Conservation (phyloP, 1,140 invertebrate genomes). For the Papilio xuthus region DNA sequence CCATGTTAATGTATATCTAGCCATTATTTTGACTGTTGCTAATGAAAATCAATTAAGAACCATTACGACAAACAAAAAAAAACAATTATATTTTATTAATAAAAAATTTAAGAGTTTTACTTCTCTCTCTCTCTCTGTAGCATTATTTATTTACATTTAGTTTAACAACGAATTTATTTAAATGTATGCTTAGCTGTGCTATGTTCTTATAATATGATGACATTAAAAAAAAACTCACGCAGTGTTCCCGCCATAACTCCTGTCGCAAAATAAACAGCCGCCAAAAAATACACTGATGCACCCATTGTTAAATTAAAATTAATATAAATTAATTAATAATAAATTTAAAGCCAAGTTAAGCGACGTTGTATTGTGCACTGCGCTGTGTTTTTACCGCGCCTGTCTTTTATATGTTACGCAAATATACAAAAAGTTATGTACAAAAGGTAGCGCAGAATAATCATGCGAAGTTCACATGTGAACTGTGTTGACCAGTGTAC, state of each 20-base stretch:
- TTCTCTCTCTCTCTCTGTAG: too few relatives aligned
- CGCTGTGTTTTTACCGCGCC: conserved; percentile 4
- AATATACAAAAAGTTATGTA: conserved; percentile 18
- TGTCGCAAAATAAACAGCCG: conserved; percentile 18
- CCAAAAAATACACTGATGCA: conserved; percentile 42
- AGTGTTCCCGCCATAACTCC: conserved; percentile 3
- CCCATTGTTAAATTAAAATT: conserved; percentile 40
- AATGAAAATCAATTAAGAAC: too few relatives aligned
- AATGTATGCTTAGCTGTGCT: background rate
- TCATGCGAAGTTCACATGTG: background rate
- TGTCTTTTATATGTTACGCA: conserved; percentile 31
- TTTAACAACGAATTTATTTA: background rate
- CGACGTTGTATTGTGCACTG: background rate
- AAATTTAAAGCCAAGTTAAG: conserved; percentile 3
- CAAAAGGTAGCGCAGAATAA: background rate
- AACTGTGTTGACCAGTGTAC: background rate
- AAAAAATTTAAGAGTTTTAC: too few relatives aligned
- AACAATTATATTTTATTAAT: too few relatives aligned
- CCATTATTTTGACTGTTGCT: too few relatives aligned
- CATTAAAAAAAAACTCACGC: conserved; percentile 33
- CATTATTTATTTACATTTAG: too few relatives aligned
- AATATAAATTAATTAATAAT: conserved; percentile 31
- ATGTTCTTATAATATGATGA: background rate
- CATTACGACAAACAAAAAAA: too few relatives aligned
- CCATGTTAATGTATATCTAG: too few relatives aligned